phyloP scores from a whole-genome alignment of 2,113 vertebrate genomes.

The Calyptomena viridis region DNA sequence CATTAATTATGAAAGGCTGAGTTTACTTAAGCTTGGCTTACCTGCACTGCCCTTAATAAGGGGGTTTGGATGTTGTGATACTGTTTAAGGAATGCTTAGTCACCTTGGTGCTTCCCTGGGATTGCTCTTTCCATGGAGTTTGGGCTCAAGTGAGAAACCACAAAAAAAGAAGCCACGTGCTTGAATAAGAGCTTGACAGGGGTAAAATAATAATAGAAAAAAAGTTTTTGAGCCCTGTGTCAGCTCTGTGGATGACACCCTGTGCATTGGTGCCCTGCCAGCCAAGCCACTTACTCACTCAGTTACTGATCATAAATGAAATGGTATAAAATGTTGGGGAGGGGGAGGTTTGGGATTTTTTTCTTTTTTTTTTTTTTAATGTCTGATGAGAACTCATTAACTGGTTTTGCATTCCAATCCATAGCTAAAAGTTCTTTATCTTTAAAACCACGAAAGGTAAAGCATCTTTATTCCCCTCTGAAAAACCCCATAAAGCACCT shows the following conservation, averaged over 20 bases:
- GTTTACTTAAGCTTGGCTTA: neutral
- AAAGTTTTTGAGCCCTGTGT: neutral
- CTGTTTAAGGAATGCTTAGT: conserved; percentile 23
- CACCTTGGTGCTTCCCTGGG: neutral
- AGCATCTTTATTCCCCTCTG: neutral
- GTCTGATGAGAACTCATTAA: neutral
- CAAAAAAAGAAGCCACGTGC: neutral
- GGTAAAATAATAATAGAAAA: neutral
- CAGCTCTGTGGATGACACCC: neutral
- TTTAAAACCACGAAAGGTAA: neutral
- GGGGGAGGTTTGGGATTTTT: neutral
- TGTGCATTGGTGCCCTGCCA: neutral
- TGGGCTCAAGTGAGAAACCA: neutral
- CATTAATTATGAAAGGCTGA: neutral
- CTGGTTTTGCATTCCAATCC: neutral
- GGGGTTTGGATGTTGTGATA: neutral
- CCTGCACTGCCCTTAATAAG: neutral
- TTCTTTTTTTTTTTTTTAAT: neutral
- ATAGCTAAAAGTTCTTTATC: neutral
- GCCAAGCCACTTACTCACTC: neutral
- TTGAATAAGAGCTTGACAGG: neutral
- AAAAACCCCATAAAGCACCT: neutral
- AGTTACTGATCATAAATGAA: neutral
- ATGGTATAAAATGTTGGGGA: neutral
- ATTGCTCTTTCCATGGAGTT: neutral